Evolutionary conservation across 1,140 invertebrate genomes (phyloP).

Genomic region (Teleopsis dalmanni): DNA sequence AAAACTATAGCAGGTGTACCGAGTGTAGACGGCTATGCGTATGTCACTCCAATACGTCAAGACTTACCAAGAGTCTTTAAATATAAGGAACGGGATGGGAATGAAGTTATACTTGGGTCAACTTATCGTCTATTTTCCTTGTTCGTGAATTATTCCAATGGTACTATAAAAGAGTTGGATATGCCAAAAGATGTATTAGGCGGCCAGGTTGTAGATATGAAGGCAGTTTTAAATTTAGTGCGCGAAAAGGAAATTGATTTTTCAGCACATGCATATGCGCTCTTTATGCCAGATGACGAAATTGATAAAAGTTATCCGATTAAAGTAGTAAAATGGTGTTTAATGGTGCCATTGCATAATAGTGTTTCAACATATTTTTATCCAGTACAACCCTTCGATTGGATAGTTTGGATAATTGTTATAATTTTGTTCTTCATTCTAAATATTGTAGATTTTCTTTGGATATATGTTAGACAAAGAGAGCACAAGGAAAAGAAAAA

Average conservation of each 20-base stretch:
- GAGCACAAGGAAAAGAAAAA: no score
- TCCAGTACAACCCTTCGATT: neutral
- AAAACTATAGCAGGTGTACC: neutral
- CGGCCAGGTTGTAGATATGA: constrained; percentile 28
- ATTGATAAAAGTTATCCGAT: constrained; percentile 32
- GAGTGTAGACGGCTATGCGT: constrained; percentile 23
- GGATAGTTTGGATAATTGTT: neutral
- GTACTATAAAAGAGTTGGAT: constrained; percentile 17
- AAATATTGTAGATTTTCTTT: no score
- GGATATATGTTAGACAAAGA: no score
- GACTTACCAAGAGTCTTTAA: constrained; percentile 28
- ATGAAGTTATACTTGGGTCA: constrained; percentile 16
- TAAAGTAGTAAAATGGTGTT: constrained; percentile 33
- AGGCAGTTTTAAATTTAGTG: constrained; percentile 24
- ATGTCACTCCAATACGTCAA: constrained; percentile 26
- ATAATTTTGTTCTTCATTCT: no score
- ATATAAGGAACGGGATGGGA: neutral
- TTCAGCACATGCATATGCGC: constrained; percentile 32
- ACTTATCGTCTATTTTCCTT: constrained; percentile 27
- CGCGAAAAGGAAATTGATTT: constrained; percentile 24
- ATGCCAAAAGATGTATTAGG: constrained; percentile 22
- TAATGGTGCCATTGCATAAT: constrained; percentile 25
- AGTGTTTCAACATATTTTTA: neutral
- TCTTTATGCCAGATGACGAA: constrained; percentile 26
- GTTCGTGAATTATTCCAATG: constrained; percentile 27